Evolutionary conservation across 2,113 vertebrate genomes (phyloP), one percentile per base, ranked within the genome.

Genomic region (Pygoscelis adeliae): DNA sequence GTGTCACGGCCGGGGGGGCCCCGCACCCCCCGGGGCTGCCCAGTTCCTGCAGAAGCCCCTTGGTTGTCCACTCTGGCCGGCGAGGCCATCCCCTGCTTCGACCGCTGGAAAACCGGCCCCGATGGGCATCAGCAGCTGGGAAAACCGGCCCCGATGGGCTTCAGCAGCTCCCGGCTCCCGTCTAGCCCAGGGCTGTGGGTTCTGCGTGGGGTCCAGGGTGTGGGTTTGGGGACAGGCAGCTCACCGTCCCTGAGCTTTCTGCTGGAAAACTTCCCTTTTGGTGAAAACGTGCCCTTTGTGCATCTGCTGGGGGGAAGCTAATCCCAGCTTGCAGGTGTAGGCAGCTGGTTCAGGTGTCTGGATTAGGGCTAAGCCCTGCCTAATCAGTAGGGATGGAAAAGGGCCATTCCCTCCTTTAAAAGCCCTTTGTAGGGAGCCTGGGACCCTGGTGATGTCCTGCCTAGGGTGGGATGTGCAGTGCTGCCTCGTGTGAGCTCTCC

Each of bases 391-490:
- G 61, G 66, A 4, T n/a, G 47, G 36, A 9, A 21, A 69, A 71
- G 53, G 58, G n/a, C 3, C 4, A 2, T 6, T 9, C 21, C 22
- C 25, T 27, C 32, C 62, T 66, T 42, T 6, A 7, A 11, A 58
- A 50, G 34, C 21, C 49, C 42, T 52, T 44, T 32, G 36, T 50
- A 71, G 34, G 14, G 44, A 20, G 5, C 29, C 10, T 8, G 0
- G 0, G 2, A 18, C 17, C 42, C 38, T 2, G 7, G 32, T 15
- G 76, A 1, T 19, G 30, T 19, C 27, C 34, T 32, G n/a, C 76
- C 19, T 6, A 0, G n/a, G 42, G 8, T 11, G 49, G 49, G 61
- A 7, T n/a, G 50, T 10, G 40, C 44, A 15, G 55, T 0, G 0
- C 34, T 72, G 19, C 34, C 12, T 9, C 13, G 1, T 3, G 20